These are phyloP conservation scores for Betta splendens DNA, from an alignment of 2,797 vertebrate species.

Conservation along the genomic window DNA sequence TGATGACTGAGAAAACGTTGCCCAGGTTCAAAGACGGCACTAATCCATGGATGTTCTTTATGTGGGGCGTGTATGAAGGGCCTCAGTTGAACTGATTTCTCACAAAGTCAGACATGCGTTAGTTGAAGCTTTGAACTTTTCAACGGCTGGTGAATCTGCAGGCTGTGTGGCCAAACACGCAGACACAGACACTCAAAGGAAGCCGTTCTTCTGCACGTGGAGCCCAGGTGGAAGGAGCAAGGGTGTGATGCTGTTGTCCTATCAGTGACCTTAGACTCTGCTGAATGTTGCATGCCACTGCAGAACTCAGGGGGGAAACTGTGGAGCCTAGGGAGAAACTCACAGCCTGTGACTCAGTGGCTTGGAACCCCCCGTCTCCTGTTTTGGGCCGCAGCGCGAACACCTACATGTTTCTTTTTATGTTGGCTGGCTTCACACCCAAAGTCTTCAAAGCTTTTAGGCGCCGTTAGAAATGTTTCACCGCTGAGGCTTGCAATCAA, in stretches of 20 bases:
- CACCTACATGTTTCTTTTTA: slow-evolving; percentile 37
- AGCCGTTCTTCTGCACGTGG: slow-evolving; percentile 56
- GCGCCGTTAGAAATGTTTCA: slow-evolving; percentile 25
- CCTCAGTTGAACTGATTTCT: slow-evolving; percentile 38
- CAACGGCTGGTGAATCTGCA: slow-evolving; percentile 35
- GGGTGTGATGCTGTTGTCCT: slow-evolving; percentile 45
- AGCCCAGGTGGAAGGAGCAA: slow-evolving; percentile 45
- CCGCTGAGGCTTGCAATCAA: slow-evolving; percentile 23
- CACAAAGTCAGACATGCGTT: slow-evolving; percentile 43
- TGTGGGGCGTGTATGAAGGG: slow-evolving; percentile 18
- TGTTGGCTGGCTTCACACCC: slow-evolving; percentile 46
- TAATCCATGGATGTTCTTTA: slow-evolving; percentile 51
- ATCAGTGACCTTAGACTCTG: slow-evolving; percentile 38
- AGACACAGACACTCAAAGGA: slow-evolving; percentile 20
- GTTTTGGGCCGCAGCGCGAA: slow-evolving; percentile 38
- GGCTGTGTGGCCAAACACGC: slow-evolving; percentile 13
- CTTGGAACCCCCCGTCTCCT: slow-evolving; percentile 35
- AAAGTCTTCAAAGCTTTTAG: slow-evolving; percentile 23
- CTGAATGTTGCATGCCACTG: slow-evolving; percentile 15
- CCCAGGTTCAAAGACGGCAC: slow-evolving; percentile 54
- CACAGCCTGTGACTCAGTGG: slow-evolving; percentile 58
- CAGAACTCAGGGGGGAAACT: slow-evolving; percentile 16
- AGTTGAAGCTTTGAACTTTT: slow-evolving; percentile 60
- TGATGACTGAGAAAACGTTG: slow-evolving; percentile 39
- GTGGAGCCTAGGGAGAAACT: slow-evolving; percentile 34